A percentile compares a stretch with the other conserved stretches of the same genome.
Evolutionary conservation across 2,797 vertebrate genomes (phyloP).

Genomic region (Enteromius fasciolatus): DNA sequence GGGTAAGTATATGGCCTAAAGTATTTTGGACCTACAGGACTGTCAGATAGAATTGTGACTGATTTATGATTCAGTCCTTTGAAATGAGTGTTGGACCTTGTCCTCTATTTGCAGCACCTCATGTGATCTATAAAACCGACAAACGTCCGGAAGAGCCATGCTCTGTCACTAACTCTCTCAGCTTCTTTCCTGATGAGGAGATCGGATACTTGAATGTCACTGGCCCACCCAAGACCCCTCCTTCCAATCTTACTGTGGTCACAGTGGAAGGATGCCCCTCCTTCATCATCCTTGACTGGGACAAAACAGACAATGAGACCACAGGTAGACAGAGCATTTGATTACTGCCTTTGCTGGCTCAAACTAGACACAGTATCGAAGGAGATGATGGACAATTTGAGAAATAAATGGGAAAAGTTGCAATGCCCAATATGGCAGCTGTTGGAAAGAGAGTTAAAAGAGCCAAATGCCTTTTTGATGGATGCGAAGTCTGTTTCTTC

Average conservation of each 20-base stretch:
- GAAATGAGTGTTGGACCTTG: not conserved
- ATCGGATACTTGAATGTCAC: conserved; percentile 77
- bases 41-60: not conserved
- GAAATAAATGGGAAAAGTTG: not conserved
- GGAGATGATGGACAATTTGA: not conserved
- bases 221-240: conserved; percentile 83
- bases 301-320: conserved; percentile 90
- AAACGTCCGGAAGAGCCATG: conserved; percentile 90
- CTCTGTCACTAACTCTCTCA: conserved; percentile 91
- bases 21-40: not conserved
- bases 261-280: conserved; percentile 96
- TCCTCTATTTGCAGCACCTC: conserved; percentile 76
- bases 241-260: conserved; percentile 93
- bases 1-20: conserved; percentile 74
- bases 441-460: conserved; percentile 22
- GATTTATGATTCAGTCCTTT: not conserved
- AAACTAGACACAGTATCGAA: not conserved
- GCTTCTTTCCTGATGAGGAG: conserved; percentile 88
- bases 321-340: conserved; percentile 76
- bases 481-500: not conserved
- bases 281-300: conserved; percentile 94
- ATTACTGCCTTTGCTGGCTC: not conserved
- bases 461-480: conserved; percentile 6
- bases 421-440: not conserved
- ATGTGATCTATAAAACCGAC: conserved; percentile 91